Percentiles rank a stretch among this genome's conserved stretches.
Conservation (phyloP, 2,797 vertebrate genomes). For the Jordanella pulchra region DNA sequence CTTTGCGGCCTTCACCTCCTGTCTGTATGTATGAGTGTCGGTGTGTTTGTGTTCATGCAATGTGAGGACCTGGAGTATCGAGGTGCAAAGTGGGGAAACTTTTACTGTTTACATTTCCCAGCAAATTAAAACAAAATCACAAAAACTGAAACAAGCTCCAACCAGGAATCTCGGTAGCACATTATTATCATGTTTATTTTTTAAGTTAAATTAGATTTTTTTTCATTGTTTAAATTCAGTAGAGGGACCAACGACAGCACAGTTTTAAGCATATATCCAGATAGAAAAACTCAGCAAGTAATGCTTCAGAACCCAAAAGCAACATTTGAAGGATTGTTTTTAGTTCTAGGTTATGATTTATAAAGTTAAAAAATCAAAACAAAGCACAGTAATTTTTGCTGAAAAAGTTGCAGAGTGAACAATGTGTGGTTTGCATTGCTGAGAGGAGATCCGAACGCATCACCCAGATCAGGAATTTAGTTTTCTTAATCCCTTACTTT, state of each 20-base stretch:
- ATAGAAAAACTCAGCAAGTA: neutral
- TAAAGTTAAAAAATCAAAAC: neutral
- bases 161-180: neutral
- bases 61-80: conserved; percentile 23
- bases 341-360: neutral
- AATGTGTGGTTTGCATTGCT: conserved; percentile 49
- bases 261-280: neutral
- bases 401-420: neutral
- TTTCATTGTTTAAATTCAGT: neutral
- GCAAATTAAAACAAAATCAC: neutral
- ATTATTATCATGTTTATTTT: neutral
- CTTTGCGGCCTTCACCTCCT: conserved; percentile 71
- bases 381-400: neutral
- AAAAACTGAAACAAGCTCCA: neutral
- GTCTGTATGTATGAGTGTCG: conserved; percentile 29
- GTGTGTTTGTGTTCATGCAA: conserved; percentile 25
- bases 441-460: conserved; percentile 34
- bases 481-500: neutral
- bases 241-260: conserved; percentile 7
- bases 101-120: conserved; percentile 10
- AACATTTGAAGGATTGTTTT: neutral
- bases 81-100: conserved; percentile 15
- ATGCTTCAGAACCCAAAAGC: neutral
- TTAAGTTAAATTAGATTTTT: neutral
- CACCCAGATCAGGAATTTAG: conserved; percentile 1